Evolutionary conservation across 2,888 invertebrate species (phyloP), one percentile per base, ranked within the genome.

Genomic region (Deilephila elpenor): DNA sequence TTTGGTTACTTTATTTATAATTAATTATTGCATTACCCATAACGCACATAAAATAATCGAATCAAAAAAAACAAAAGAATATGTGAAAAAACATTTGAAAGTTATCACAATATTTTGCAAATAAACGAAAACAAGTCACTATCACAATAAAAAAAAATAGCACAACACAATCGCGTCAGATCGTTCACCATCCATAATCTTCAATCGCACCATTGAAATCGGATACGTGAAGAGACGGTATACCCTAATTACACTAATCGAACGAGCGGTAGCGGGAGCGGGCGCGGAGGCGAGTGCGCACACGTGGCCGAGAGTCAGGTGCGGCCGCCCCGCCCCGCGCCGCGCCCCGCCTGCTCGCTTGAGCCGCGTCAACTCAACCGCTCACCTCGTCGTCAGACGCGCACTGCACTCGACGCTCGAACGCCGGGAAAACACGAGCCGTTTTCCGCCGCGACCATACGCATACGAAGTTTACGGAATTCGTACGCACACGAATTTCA

Each of bases 361-460:
- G 88, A 84, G 86, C 86, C 88, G 86, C 87, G 87, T 84, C 88
- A 87, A 84, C 84, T 84, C 86, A 85, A 84, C 86, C 90, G 89
- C 88, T 90, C 89, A 90, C 91, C 90, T 90, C 89, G 83, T 86
- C 88, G 90, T 89, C 90, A 90, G 89, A 90, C 89, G 91, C 91
- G 90, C 90, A 89, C 92, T 91, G 91, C 92, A 93, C 91, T 93
- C 93, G 91, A 92, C 93, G 93, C 91, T 87, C 90, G 94, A 91
- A 91, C 90, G 93, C 92, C 91, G 94, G 93, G 93, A 93, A 94
- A 94, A 92, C 89, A 92, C 91, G 90, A 91, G 88, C 87, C 89
- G 91, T 91, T 93, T 93, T 93, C 92, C 93, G 88, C 86, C 91
- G 93, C 91, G 92, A 80, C 86, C 83, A 81, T 77, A 79, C 86